Evolutionary conservation across 2,113 vertebrate genomes (phyloP), one percentile per base, ranked within the genome.

Genomic region (Microtus richardsoni): DNA sequence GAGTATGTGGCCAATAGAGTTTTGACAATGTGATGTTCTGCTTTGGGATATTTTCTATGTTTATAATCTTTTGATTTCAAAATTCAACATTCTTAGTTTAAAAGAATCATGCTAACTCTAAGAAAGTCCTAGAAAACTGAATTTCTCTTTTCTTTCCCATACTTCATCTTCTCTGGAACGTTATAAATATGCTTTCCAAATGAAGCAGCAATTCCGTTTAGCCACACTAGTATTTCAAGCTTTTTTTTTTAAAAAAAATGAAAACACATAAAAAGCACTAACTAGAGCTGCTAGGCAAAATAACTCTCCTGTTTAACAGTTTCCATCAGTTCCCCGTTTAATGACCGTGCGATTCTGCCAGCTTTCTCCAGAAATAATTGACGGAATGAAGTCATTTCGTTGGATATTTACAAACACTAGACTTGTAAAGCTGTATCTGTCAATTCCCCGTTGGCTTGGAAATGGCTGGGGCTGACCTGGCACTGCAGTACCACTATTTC

Each of bases 241-340:
- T 94, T 96, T 96, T 96, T 97, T 98, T 75, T 75, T 75, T 30
- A 52, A 52, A 68, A 88, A 98, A 93, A 98, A 97, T 44, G 91
- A 95, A 80, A 98, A 98, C 96, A 84, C 86, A 97, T 95, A 97
- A 98, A 98, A 97, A 98, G 52, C 86, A 97, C 97, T 98, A 98
- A 98, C 71, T 97, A 36, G 62, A 95, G 94, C 92, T 97, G 33
- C 87, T 91, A 82, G 96, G 96, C 97, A 97, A 97, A 98, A 97
- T 92, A 96, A 89, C 93, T 95, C 94, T 90, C 62, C 83, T 62
- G 54, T 98, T 96, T 97, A 98, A 97, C 96, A 97, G 90, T 97
- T 98, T 97, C 97, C 96, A 98, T 96, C 94, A 88, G 96, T 91
- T 96, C 64, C 77, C 84, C 80, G 74, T 97, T 98, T 98, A 98